phyloP scores from a whole-genome alignment of 2,797 vertebrate genomes.

The Catostomus latipinnis region DNA sequence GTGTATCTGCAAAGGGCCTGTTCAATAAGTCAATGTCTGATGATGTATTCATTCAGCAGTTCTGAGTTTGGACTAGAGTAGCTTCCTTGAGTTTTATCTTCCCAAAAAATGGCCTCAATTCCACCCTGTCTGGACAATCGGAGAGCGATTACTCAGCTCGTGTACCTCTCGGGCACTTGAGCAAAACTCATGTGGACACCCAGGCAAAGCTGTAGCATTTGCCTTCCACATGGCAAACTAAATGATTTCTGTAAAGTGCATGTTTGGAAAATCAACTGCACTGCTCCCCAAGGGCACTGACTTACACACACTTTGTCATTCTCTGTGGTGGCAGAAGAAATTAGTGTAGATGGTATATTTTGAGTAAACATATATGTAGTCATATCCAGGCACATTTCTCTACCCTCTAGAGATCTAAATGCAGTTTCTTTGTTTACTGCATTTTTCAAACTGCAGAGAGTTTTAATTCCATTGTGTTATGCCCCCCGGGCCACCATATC shows the following conservation, averaged over 20 bases:
- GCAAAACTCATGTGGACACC: constrained; percentile 37
- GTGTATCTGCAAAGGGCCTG: constrained; percentile 27
- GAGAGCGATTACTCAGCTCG: constrained; percentile 41
- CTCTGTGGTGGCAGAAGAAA: constrained; percentile 29
- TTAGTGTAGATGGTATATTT: constrained; percentile 12
- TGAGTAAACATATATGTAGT: constrained; percentile 21
- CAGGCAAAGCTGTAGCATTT: constrained; percentile 33
- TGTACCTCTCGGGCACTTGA: constrained; percentile 14
- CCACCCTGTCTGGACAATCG: constrained; percentile 45
- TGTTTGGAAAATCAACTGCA: constrained; percentile 52
- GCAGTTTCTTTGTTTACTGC: constrained; percentile 21
- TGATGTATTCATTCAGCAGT: constrained; percentile 38
- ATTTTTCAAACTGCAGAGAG: constrained; percentile 34
- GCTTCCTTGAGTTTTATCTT: constrained; percentile 25
- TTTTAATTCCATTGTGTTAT: constrained; percentile 40
- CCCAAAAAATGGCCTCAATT: constrained; percentile 42
- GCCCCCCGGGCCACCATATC: constrained; percentile 18
- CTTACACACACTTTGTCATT: constrained; percentile 40
- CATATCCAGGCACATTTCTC: constrained; percentile 9
- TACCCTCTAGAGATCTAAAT: constrained; percentile 10
- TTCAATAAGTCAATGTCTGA: constrained; percentile 43
- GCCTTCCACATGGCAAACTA: constrained; percentile 37
- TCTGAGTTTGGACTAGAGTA: constrained; percentile 25
- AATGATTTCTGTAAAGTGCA: constrained; percentile 53
- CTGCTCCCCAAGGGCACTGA: constrained; percentile 24